Conservation (phyloP, 2,888 invertebrate genomes). For the Phymatocera aterrima region DNA sequence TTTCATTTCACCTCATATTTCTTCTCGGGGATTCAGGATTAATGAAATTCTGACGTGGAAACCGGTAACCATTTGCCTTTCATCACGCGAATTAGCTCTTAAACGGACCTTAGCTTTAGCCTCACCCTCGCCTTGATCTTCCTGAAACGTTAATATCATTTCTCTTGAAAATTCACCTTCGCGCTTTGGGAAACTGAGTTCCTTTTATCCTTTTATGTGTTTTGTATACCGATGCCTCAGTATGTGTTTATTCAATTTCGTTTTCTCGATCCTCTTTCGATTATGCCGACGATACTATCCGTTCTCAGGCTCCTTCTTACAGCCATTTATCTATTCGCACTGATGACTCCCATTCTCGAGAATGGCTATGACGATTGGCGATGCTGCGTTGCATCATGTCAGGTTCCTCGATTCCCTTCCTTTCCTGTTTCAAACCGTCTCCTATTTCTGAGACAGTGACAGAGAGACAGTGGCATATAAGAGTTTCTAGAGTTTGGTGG, state of each 20-base stretch:
- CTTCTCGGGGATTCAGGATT: slow-evolving; percentile 2
- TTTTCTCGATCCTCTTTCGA: background rate
- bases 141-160: slow-evolving; percentile 32
- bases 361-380: no score
- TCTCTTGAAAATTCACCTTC: slow-evolving; percentile 28
- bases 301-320: background rate
- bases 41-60: slow-evolving; percentile 21
- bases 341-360: no score
- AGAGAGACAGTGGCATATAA: no score
- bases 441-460: background rate
- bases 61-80: slow-evolving; percentile 32
- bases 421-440: background rate
- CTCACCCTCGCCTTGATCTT: slow-evolving; percentile 37
- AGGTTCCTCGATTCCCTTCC: no score
- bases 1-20: background rate
- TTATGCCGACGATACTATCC: background rate
- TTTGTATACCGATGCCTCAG: background rate
- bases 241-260: background rate
- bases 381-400: no score
- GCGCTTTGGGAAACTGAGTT: background rate
- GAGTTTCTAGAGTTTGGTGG: background rate
- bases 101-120: slow-evolving; percentile 31
- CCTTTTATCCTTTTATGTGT: no score
- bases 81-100: slow-evolving; percentile 42
- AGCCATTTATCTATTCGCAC: background rate